These are phyloP conservation scores for Paramuricea clavata DNA, from an alignment of 92 coral and sea anemone species.

Conservation along the genomic window DNA sequence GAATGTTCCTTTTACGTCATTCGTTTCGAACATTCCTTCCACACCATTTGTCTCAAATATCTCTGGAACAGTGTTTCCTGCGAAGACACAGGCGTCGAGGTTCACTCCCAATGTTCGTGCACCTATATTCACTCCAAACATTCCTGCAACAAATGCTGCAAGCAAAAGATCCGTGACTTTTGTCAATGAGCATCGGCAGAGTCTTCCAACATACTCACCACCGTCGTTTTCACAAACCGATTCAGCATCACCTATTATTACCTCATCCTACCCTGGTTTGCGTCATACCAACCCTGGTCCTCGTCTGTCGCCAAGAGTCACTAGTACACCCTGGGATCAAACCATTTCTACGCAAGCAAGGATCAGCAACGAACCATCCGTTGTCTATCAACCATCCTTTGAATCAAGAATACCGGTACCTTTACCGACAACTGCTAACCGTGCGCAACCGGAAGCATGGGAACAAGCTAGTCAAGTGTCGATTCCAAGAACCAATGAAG, in stretches of 20 bases:
- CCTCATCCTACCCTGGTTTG: conserved; percentile 18
- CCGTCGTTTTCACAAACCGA: not conserved
- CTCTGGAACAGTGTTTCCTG: not conserved
- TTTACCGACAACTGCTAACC: not conserved
- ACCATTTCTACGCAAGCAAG: conserved; percentile 11
- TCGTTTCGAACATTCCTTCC: not conserved
- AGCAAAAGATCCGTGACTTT: not conserved
- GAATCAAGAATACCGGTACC: not conserved
- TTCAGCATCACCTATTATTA: not conserved
- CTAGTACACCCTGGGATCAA: conserved; percentile 18
- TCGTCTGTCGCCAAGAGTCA: conserved; percentile 19
- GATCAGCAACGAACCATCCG: conserved; percentile 4
- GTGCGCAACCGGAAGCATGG: not conserved
- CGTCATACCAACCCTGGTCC: not conserved
- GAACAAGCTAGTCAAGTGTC: conserved; percentile 1
- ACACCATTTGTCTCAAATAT: not conserved
- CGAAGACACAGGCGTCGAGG: not conserved
- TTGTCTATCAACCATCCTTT: conserved; percentile 9
- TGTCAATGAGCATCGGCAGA: not conserved
- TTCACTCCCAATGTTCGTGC: not conserved
- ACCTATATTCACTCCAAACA: not conserved
- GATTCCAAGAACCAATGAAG: conserved; percentile 19
- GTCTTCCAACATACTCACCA: conserved; percentile 1
- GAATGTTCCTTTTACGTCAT: no score
- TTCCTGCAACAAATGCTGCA: not conserved